Evolutionary conservation across 2,797 vertebrate genomes (phyloP), one percentile per base, ranked within the genome.

Genomic region (Poecilia picta): DNA sequence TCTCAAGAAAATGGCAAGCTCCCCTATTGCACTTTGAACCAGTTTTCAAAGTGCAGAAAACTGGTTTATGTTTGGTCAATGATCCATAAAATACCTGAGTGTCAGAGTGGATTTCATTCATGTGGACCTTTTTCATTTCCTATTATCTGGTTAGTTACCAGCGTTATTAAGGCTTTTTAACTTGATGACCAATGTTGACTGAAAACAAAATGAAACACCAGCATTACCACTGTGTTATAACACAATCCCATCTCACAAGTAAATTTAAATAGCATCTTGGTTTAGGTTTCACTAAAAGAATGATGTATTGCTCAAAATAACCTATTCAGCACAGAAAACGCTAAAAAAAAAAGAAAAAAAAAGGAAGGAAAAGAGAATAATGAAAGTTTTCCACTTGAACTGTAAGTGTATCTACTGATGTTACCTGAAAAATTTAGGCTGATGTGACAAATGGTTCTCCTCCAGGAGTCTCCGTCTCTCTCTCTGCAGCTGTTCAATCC

Each of bases 391-490:
- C 31, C 4, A 4, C 53, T 51, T 57, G 49, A 39, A 73, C 23
- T 59, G 4, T 70, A 41, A 6, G 55, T 76, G 5, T 46, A 16
- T 12, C 72, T 46, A 74, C 45, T 77, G 23, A 20, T 68, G 72
- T 51, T 93, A 99, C 98, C 97, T 97, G 96, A 99, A 99, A 94
- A 98, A 99, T 81, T 96, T 95, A 5, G 98, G 96, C 81, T 97
- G 96, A 92, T 99, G 97, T n/a, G 95, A 93, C 78, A 93, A 39
- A 18, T 92, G 94, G 87, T 94, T 97, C 84, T 98, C 97, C 82
- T 99, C 97, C 41, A 97, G 91, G 90, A 96, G 93, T 87, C 95
- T 94, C 73, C 97, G 95, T 78, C 97, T 92, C 39, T 99, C 97
- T 91, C 98, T 95, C 94, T 99, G 98, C 20, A 98, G 95, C 92